These are phyloP conservation scores for Ascidia mentula DNA, from an alignment of 23 tunicate species.

Conservation along the genomic window DNA sequence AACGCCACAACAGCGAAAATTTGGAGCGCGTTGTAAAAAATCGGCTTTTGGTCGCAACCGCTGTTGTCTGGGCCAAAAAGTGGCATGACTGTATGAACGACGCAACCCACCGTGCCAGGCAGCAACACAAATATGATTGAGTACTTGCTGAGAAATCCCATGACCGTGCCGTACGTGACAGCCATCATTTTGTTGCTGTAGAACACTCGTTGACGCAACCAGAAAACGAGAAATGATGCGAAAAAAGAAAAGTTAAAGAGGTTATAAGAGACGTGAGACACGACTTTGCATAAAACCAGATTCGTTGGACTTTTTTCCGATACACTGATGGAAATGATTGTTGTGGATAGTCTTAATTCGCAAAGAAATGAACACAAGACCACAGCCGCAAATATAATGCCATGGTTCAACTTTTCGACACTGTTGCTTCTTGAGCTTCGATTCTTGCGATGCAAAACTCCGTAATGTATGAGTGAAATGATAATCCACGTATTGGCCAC, in stretches of 20 bases:
- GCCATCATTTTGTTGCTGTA: slow-evolving; percentile 35
- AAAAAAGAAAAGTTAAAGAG: slow-evolving; percentile 9
- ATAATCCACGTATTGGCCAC: slow-evolving; percentile 15
- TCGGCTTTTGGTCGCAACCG: neutral
- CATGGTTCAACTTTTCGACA: slow-evolving; percentile 23
- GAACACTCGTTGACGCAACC: slow-evolving; percentile 34
- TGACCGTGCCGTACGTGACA: slow-evolving; percentile 7
- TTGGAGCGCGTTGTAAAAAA: neutral
- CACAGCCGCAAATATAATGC: slow-evolving; percentile 14
- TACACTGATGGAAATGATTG: neutral
- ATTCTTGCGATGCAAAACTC: neutral
- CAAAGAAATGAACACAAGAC: slow-evolving; percentile 15
- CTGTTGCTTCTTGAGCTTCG: slow-evolving; percentile 1
- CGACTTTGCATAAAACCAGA: slow-evolving; percentile 9
- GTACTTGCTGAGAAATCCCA: slow-evolving; percentile 1
- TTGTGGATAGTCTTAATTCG: neutral
- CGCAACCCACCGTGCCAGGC: neutral
- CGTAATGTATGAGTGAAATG: slow-evolving; percentile 31
- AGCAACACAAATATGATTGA: neutral
- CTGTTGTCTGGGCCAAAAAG: neutral
- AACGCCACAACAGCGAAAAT: neutral
- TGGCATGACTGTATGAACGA: neutral
- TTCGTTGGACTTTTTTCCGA: neutral
- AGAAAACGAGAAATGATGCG: slow-evolving; percentile 2
- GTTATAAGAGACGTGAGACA: slow-evolving; percentile 12